These are phyloP conservation scores for Bombus polaris DNA, from an alignment of 1,140 invertebrate genomes.

Conservation along the genomic window DNA sequence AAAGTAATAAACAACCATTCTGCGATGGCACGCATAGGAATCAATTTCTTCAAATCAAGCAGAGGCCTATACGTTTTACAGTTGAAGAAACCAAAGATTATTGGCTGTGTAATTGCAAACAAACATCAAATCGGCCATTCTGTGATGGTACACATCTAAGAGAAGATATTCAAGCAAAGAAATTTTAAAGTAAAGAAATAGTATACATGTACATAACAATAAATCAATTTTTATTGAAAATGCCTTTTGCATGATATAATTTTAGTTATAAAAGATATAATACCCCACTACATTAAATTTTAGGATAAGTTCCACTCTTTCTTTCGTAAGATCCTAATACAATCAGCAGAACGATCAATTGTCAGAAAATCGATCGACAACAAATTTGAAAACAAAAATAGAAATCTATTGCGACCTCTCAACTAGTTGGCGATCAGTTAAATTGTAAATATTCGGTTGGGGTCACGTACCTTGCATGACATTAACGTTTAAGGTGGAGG, in stretches of 20 bases:
- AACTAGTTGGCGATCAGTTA: no score
- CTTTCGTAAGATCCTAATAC: background rate
- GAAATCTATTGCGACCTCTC: no score
- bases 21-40: slow-evolving; percentile 96
- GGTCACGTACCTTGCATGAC: no score
- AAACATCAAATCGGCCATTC: slow-evolving; percentile 96
- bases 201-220: background rate
- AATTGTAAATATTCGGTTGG: no score
- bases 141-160: slow-evolving; percentile 98
- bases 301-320: background rate
- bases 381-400: no score
- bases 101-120: slow-evolving; percentile 99
- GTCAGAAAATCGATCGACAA: no score
- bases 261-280: background rate
- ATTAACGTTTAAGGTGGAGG: no score
- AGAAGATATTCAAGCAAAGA: slow-evolving; percentile 84
- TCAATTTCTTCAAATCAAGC: slow-evolving; percentile 87
- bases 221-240: background rate
- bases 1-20: slow-evolving; percentile 95
- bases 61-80: slow-evolving; percentile 90
- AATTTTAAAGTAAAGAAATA: slow-evolving; percentile 69
- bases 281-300: background rate
- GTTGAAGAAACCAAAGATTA: slow-evolving; percentile 96
- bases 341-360: no score
- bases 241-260: background rate